These are phyloP conservation scores for Chloebia gouldiae DNA, from an alignment of 2,113 vertebrate species.

Conservation along the genomic window DNA sequence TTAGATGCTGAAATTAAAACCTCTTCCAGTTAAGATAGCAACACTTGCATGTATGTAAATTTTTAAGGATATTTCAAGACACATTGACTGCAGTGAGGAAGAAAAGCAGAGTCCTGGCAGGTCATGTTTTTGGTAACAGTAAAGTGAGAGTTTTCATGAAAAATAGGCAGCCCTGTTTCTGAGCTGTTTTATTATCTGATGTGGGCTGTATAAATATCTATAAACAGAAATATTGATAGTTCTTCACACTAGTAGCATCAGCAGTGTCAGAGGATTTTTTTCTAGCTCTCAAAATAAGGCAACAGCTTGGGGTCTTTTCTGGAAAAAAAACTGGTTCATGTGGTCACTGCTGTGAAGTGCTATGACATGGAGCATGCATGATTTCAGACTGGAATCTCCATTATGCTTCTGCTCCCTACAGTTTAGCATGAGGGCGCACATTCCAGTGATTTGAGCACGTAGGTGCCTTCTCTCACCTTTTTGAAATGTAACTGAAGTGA, in stretches of 20 bases:
- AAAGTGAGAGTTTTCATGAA: neutral
- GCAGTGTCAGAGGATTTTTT: neutral
- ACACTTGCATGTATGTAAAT: neutral
- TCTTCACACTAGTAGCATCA: neutral
- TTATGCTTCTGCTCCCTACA: neutral
- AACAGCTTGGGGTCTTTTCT: neutral
- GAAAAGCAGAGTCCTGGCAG: neutral
- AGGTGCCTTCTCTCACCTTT: neutral
- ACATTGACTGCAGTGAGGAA: neutral
- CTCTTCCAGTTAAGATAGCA: neutral
- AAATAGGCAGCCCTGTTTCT: neutral
- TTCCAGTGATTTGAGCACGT: neutral
- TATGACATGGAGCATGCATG: neutral
- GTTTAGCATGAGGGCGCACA: neutral
- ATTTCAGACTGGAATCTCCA: neutral
- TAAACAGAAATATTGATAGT: neutral
- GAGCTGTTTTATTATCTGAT: neutral
- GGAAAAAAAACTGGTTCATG: neutral
- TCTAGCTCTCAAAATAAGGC: neutral
- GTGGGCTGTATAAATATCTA: neutral
- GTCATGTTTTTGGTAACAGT: neutral
- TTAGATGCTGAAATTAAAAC: neutral
- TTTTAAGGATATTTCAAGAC: neutral
- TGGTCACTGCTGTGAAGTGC: neutral
- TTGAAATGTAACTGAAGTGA: neutral